Percentiles rank a stretch among this genome's conserved stretches.
These are phyloP conservation scores for Allolobophora icterica DNA, from an alignment of 2,888 invertebrate species.

Conservation along the genomic window DNA sequence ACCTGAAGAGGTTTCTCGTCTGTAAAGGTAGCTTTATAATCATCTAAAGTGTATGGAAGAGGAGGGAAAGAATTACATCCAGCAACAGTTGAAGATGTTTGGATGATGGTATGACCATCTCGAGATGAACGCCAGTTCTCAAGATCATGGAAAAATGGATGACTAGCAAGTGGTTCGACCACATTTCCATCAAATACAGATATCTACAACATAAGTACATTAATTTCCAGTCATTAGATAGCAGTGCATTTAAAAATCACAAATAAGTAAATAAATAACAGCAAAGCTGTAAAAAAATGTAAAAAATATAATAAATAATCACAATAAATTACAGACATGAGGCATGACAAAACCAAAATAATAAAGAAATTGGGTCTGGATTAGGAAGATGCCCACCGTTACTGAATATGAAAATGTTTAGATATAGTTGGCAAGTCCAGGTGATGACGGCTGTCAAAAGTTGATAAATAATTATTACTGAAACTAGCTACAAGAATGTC, in stretches of 20 bases:
- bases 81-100: not conserved
- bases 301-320: no score
- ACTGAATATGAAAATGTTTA: no score
- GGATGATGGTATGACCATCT: not conserved
- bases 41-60: not conserved
- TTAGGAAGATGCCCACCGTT: no score
- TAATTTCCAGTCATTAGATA: not conserved
- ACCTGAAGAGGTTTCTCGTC: not conserved
- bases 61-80: not conserved
- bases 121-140: not conserved
- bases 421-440: no score
- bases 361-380: no score
- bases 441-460: no score
- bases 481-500: no score
- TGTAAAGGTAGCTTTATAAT: not conserved
- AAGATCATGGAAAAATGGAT: not conserved
- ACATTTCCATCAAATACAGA: constrained; percentile 18
- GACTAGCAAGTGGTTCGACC: constrained; percentile 14
- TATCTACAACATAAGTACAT: not conserved
- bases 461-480: no score
- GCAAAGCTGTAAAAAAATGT: no score
- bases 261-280: not conserved
- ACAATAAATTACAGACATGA: not conserved
- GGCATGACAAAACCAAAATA: not conserved
- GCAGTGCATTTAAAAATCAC: not conserved